These are phyloP conservation scores for Oreochromis niloticus DNA, from an alignment of 2,113 vertebrate genomes.

Conservation along the genomic window DNA sequence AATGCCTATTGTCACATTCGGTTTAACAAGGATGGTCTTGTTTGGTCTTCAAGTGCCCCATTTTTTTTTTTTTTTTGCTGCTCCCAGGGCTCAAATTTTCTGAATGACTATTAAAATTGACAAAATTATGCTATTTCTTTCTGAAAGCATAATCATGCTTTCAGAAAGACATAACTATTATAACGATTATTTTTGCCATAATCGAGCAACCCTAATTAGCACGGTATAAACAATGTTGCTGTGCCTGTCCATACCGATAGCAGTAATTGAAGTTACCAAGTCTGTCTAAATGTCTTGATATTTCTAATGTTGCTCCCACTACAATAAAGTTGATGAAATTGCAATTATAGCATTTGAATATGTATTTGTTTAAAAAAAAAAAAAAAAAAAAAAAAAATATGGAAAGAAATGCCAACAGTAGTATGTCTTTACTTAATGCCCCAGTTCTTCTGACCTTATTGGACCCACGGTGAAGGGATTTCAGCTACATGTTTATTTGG, in stretches of 20 bases:
- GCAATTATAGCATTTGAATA: neutral
- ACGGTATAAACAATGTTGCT: neutral
- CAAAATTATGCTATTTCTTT: neutral
- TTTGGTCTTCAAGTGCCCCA: neutral
- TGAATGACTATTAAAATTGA: neutral
- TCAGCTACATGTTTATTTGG: neutral
- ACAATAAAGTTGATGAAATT: neutral
- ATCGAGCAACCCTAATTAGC: neutral
- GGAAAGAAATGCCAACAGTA: neutral
- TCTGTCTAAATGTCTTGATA: neutral
- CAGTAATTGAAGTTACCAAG: neutral
- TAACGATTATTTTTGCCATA: neutral
- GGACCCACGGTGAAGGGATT: neutral
- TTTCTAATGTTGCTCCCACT: neutral
- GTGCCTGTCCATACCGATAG: neutral
- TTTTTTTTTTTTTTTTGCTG: neutral
- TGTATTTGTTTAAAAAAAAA: neutral
- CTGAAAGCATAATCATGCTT: neutral
- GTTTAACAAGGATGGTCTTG: neutral
- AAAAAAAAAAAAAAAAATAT: too few species aligned
- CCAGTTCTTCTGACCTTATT: neutral
- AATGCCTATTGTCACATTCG: neutral
- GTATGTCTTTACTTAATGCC: neutral
- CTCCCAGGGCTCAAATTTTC: neutral
- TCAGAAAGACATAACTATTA: too few species aligned